Conservation (phyloP, 2,113 vertebrate genomes). For the Mystacornis crossleyi region DNA sequence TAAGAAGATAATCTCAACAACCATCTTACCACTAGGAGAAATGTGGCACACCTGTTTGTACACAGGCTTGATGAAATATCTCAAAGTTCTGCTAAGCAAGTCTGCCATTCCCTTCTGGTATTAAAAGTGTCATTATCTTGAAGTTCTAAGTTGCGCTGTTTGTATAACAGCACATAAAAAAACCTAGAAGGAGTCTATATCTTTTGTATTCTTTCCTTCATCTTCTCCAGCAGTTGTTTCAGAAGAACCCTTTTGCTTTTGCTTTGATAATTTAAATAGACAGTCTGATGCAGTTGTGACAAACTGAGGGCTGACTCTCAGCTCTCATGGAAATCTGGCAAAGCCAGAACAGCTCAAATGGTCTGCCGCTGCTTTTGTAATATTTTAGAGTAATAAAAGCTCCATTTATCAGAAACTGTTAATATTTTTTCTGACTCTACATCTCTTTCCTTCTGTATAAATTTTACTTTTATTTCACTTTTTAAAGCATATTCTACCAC, state of each 20-base stretch:
- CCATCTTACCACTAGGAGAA: neutral
- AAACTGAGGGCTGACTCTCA: neutral
- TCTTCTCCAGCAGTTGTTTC: neutral
- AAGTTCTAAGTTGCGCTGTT: constrained; percentile 15
- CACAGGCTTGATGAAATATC: neutral
- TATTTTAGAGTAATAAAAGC: neutral
- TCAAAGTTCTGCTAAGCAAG: neutral
- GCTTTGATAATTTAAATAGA: neutral
- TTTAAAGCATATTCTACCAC: neutral
- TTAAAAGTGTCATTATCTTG: neutral
- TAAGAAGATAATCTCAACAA: neutral
- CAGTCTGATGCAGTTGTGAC: neutral
- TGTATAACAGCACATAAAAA: neutral
- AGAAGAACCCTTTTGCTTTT: neutral
- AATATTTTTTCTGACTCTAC: neutral
- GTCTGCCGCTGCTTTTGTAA: neutral
- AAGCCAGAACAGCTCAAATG: neutral
- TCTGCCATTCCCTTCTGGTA: constrained; percentile 10
- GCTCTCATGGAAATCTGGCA: neutral
- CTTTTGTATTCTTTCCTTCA: neutral
- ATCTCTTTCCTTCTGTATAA: neutral
- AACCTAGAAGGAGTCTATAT: neutral
- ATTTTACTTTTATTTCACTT: neutral
- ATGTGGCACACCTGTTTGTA: neutral
- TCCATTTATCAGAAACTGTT: neutral